A percentile compares a stretch with the other conserved stretches of the same genome.
These are phyloP conservation scores for Sebastes cheni DNA, from an alignment of 2,797 vertebrate species.

Conservation along the genomic window DNA sequence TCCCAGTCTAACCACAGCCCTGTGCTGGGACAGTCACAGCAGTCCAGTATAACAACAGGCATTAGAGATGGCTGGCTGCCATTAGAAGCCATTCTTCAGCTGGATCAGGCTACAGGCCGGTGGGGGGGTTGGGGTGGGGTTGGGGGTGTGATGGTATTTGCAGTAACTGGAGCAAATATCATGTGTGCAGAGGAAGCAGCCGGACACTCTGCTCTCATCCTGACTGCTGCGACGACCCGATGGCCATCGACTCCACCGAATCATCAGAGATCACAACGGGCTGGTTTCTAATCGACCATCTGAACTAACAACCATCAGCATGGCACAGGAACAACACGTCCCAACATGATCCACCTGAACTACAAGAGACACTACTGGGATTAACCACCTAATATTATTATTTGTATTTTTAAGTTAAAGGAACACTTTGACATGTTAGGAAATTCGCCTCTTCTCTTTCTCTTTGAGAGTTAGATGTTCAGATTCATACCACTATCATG, in stretches of 20 bases:
- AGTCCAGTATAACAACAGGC: slow-evolving; percentile 52
- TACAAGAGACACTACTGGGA: neutral
- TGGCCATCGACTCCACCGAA: neutral
- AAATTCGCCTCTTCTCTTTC: neutral
- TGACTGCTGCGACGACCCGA: slow-evolving; percentile 15
- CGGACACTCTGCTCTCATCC: slow-evolving; percentile 30
- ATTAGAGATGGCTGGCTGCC: slow-evolving; percentile 56
- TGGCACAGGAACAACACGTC: neutral
- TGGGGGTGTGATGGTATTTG: slow-evolving; percentile 67
- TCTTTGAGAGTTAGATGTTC: neutral
- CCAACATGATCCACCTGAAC: neutral
- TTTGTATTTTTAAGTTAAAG: neutral
- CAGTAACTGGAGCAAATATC: slow-evolving; percentile 75
- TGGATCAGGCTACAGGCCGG: slow-evolving; percentile 69
- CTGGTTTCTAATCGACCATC: neutral
- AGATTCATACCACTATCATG: neutral
- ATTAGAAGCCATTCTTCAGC: slow-evolving; percentile 76
- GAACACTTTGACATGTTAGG: neutral
- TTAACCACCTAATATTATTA: neutral
- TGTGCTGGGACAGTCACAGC: slow-evolving; percentile 12
- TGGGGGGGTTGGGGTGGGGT: slow-evolving; percentile 5
- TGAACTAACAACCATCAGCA: slow-evolving; percentile 11
- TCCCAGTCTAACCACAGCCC: slow-evolving; percentile 29
- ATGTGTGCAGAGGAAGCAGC: slow-evolving; percentile 65
- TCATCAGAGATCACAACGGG: slow-evolving; percentile 1